phyloP scores from a whole-genome alignment of 2,888 invertebrate genomes.

The Oscheius sp. region DNA sequence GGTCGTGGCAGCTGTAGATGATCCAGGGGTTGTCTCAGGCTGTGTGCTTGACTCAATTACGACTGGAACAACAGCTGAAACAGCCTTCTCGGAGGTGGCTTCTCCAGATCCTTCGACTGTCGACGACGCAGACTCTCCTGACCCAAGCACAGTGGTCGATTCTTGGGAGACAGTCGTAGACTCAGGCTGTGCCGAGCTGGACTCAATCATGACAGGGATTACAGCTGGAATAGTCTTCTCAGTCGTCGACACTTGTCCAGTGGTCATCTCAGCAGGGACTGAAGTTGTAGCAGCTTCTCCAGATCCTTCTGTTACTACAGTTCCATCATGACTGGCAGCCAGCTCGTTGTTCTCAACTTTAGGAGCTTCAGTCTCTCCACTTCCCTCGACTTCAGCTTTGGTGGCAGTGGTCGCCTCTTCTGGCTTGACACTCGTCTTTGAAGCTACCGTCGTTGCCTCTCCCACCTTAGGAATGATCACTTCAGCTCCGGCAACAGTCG shows the following conservation, averaged over 20 bases:
- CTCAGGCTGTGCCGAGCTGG: no score
- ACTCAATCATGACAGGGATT: no score
- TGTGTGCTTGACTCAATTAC: no score
- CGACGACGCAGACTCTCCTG: background rate
- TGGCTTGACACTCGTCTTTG: background rate
- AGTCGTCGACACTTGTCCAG: constrained; percentile 4
- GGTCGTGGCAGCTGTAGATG: constrained; percentile 9
- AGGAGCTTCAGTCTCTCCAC: constrained; percentile 35
- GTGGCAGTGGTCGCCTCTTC: background rate
- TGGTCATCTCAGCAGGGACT: constrained; percentile 29
- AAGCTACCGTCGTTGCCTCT: constrained; percentile 27
- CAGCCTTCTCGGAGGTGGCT: background rate
- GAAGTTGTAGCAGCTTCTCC: constrained; percentile 39
- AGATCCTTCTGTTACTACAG: constrained; percentile 38
- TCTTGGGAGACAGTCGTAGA: no score
- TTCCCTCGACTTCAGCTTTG: constrained; percentile 11
- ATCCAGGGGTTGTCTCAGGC: constrained; percentile 27
- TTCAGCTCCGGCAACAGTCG: background rate
- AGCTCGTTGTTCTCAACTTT: constrained; percentile 20
- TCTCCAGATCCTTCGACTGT: constrained; percentile 17
- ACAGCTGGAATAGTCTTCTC: constrained; percentile 1
- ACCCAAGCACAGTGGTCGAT: no score
- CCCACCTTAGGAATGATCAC: constrained; percentile 6
- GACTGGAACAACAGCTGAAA: no score
- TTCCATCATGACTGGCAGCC: constrained; percentile 21